A percentile compares a stretch with the other conserved stretches of the same genome.
Evolutionary conservation across 2,797 vertebrate genomes (phyloP).

Genomic region (Chaunax sp.): DNA sequence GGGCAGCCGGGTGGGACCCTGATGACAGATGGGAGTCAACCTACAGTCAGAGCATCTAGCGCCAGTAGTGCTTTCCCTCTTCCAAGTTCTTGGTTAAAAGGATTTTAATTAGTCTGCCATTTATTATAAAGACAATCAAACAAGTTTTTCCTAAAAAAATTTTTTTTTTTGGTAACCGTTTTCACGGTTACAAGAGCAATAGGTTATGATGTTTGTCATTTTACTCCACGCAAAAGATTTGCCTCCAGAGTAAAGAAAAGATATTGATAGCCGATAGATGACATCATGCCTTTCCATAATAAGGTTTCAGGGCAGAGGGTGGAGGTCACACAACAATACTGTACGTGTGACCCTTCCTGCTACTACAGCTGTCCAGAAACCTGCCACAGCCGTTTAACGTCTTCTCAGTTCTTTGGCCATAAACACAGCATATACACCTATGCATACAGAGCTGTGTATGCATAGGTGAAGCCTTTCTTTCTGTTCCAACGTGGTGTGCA

Average conservation of each 20-base stretch:
- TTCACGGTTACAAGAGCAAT: background rate
- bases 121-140: background rate
- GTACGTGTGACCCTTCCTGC: background rate
- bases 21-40: slow-evolving; percentile 52
- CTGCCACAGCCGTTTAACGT: background rate
- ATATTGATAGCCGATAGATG: slow-evolving; percentile 3
- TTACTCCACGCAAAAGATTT: too few species aligned
- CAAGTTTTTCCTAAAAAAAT: too few species aligned
- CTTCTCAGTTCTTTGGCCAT: background rate
- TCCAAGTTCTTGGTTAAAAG: too few species aligned
- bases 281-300: slow-evolving; percentile 6
- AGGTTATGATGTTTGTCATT: too few species aligned
- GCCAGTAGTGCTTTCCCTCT: too few species aligned
- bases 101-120: background rate
- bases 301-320: slow-evolving; percentile 2
- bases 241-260: background rate
- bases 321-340: background rate
- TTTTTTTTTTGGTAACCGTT: too few species aligned
- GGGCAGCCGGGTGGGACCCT: slow-evolving; percentile 19
- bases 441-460: background rate
- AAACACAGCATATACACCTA: background rate
- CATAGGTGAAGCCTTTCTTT: background rate
- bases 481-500: background rate
- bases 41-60: slow-evolving; percentile 15
- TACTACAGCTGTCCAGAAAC: background rate